These are phyloP conservation scores for Urosaurus nigricauda DNA, from an alignment of 2,797 vertebrate species.

Conservation along the genomic window DNA sequence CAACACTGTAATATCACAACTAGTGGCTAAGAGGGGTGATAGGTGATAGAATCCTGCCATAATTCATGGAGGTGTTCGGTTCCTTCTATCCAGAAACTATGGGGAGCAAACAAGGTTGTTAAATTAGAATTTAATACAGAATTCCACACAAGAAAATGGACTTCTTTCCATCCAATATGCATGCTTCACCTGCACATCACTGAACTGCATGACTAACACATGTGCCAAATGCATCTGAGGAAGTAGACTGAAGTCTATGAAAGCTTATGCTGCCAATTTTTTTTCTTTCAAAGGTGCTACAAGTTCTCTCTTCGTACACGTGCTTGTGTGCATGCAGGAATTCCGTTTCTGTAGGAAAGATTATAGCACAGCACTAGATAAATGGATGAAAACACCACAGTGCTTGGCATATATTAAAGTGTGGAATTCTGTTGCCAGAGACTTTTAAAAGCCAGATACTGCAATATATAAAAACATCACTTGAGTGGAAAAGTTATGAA, in stretches of 20 bases:
- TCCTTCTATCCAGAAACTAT: background rate
- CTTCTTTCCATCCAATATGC: background rate
- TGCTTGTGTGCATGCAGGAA: background rate
- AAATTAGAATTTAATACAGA: background rate
- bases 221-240: too few species aligned
- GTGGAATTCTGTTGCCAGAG: background rate
- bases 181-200: background rate
- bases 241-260: too few species aligned
- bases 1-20: background rate
- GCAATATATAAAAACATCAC: slow-evolving; percentile 12
- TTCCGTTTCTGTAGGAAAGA: background rate
- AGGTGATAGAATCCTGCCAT: background rate
- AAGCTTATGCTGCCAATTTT: too few species aligned
- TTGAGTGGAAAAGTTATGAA: slow-evolving; percentile 11
- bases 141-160: background rate
- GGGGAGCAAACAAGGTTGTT: background rate
- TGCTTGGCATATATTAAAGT: slow-evolving; percentile 4
- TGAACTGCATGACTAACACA: background rate
- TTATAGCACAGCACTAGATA: background rate
- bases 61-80: background rate
- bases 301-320: too few species aligned
- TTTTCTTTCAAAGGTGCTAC: too few species aligned
- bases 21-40: background rate
- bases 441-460: background rate
- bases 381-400: slow-evolving; percentile 24